These are phyloP conservation scores for Apomyelois bistriatella DNA, from an alignment of 2,888 invertebrate species.

Conservation along the genomic window DNA sequence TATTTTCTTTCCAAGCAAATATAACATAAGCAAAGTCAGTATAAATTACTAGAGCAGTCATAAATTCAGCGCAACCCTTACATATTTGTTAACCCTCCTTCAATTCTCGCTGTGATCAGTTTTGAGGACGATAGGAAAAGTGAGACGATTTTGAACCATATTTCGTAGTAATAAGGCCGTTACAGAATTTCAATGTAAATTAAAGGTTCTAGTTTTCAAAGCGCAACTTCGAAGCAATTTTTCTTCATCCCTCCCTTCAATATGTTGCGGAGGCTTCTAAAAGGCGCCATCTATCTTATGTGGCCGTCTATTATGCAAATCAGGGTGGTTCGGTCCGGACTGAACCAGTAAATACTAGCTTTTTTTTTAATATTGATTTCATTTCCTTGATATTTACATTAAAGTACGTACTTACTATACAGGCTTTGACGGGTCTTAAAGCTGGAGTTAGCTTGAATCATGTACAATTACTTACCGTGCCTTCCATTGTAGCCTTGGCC, in stretches of 20 bases:
- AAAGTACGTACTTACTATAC: no score
- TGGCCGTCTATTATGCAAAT: slow-evolving; percentile 63
- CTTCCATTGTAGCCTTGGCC: no score
- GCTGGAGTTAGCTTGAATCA: no score
- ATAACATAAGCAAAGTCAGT: slow-evolving; percentile 16
- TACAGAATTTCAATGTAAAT: slow-evolving; percentile 41
- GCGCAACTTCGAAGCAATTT: slow-evolving; percentile 56
- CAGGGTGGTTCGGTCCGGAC: slow-evolving; percentile 36
- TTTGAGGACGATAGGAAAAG: not conserved
- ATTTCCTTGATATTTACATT: not conserved
- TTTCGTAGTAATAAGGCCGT: slow-evolving; percentile 25
- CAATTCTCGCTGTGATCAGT: slow-evolving; percentile 34
- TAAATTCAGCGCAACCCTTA: slow-evolving; percentile 43
- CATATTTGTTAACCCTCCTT: slow-evolving; percentile 47
- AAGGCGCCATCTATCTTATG: slow-evolving; percentile 59
- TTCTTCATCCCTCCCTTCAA: slow-evolving; percentile 62
- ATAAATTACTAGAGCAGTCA: slow-evolving; percentile 39
- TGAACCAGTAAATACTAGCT: slow-evolving; percentile 19
- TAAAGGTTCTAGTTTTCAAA: slow-evolving; percentile 53
- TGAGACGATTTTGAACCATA: slow-evolving; percentile 23
- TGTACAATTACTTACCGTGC: no score
- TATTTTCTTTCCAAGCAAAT: not conserved
- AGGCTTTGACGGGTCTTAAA: no score
- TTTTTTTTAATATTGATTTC: not conserved
- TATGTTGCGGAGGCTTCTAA: slow-evolving; percentile 59